Evolutionary conservation across 2,797 vertebrate species (phyloP), one percentile per base, ranked within the genome.

Genomic region (Coracias cyanogaster): DNA sequence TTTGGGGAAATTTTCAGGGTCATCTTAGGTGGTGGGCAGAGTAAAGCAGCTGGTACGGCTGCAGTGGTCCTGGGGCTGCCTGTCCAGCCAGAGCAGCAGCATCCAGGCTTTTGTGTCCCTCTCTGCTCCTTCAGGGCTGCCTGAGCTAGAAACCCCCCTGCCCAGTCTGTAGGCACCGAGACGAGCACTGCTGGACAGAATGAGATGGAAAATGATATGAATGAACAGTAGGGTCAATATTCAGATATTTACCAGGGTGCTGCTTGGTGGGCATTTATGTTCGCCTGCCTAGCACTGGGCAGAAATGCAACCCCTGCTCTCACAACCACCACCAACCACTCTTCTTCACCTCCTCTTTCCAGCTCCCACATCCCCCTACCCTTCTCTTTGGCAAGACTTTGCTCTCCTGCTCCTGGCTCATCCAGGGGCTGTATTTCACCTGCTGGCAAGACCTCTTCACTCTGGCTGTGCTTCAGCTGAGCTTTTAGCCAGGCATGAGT

Each of bases 401-500:
- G 58, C 81, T 66, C 48, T 76, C 10, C 45, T 9, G 26, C 76
- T 65, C 64, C 31, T 26, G 26, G 2, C 25, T 54, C 70, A 52
- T 4, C 45, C 52, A 24, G 26, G 74, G 84, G 64, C 20, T 58
- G 20, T 22, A 58, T 60, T 61, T 89, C 48, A 65, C 73, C 78
- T 74, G 31, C 78, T 24, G 35, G 66, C 48, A 43, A 29, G 49
- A 31, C 41, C 43, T 55, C 72, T 48, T 18, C 33, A 1, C 33
- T 16, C 78, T 80, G 88, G 51, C 85, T 82, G 52, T 13, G 46
- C 81, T 91, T 91, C 76, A 62, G 71, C 71, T 52, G 71, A 89
- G 72, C 58, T 89, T 89, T 79, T 22, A 89, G 39, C 24, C 49
- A 80, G 58, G 58, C 15, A 1, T 10, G 60, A 82, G 39, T 15